Evolutionary conservation across 2,888 invertebrate genomes (phyloP), one percentile per base, ranked within the genome.

Genomic region (Pristionchus fissidentatus): DNA sequence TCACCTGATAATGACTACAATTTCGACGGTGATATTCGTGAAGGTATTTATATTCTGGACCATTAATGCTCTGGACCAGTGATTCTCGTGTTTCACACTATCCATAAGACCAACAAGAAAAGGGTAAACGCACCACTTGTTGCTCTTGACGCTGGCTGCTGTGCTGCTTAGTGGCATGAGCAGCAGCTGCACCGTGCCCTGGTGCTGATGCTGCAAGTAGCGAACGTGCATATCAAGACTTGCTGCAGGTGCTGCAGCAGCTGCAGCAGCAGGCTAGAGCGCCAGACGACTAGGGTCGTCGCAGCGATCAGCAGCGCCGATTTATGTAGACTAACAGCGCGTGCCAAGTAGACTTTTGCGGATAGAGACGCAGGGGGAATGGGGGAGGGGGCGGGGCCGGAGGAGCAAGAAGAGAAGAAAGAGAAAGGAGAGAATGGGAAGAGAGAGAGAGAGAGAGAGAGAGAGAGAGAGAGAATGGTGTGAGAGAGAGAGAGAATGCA

Each of bases 121-220:
- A 41, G n/a, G 22, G 41, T 10, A 10, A 7, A 88, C 88, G 85
- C 80, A 91, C 91, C 89, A 89, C 86, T 90, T 91, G 86, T 87
- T 85, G 86, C 89, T 89, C 85, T 90, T 90, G 84, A 90, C 86
- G 43, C 89, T 90, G 80, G 84, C 84, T 46, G 90, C 89, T 26
- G 85, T 88, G 84, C 90, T 89, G 86, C 87, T 90, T 77, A 91
- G 86, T 83, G 91, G 91, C 91, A 91, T 91, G 86, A 91, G 89
- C 84, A 91, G 87, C 87, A 91, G 88, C 88, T 91, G 91, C 75
- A 91, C 91, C 83, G 91, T 91, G 87, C 91, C 91, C 85, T 88
- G 87, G 85, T 91, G 90, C 83, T 91, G 89, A 87, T 91, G 91
- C 90, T 91, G 91, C 84, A 91, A 90, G 85, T 91, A 91, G 70